Evolutionary conservation across 1,140 invertebrate species (phyloP).

Genomic region (Zaprionus nigranus): DNA sequence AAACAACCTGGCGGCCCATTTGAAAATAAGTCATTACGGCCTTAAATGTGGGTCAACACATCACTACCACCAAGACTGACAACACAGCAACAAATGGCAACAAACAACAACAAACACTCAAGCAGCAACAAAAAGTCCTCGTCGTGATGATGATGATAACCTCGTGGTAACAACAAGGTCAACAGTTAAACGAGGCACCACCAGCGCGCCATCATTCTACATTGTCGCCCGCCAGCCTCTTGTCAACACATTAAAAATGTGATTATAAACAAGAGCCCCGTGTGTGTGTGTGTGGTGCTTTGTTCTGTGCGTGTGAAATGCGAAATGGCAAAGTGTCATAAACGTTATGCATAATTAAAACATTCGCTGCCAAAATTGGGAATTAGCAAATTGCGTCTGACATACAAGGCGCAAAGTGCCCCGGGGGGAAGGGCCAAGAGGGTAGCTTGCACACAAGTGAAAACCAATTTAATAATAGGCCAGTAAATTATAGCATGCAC

Average conservation of each 20-base stretch:
- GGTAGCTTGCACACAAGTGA: not conserved
- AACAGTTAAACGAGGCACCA: slow-evolving; percentile 37
- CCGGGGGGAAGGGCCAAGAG: too few relatives aligned
- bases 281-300: slow-evolving; percentile 19
- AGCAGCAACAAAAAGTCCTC: not conserved
- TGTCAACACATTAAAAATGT: slow-evolving; percentile 70
- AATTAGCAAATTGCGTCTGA: slow-evolving; percentile 54
- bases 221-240: slow-evolving; percentile 43
- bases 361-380: slow-evolving; percentile 63
- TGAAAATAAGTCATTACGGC: slow-evolving; percentile 45
- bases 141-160: slow-evolving; percentile 36
- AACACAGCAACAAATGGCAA: slow-evolving; percentile 17
- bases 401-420: slow-evolving; percentile 13
- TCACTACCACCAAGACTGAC: slow-evolving; percentile 12
- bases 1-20: slow-evolving; percentile 20
- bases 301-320: slow-evolving; percentile 40
- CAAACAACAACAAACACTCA: not conserved
- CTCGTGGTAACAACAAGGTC: slow-evolving; percentile 63
- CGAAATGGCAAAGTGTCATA: slow-evolving; percentile 65
- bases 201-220: slow-evolving; percentile 23
- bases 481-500: not conserved
- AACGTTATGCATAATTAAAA: slow-evolving; percentile 72
- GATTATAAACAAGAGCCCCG: slow-evolving; percentile 54
- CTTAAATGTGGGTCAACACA: slow-evolving; percentile 56
- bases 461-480: slow-evolving; percentile 8